These are phyloP conservation scores for Petrolisthes cinctipes DNA, from an alignment of 2,888 invertebrate genomes.

Conservation along the genomic window DNA sequence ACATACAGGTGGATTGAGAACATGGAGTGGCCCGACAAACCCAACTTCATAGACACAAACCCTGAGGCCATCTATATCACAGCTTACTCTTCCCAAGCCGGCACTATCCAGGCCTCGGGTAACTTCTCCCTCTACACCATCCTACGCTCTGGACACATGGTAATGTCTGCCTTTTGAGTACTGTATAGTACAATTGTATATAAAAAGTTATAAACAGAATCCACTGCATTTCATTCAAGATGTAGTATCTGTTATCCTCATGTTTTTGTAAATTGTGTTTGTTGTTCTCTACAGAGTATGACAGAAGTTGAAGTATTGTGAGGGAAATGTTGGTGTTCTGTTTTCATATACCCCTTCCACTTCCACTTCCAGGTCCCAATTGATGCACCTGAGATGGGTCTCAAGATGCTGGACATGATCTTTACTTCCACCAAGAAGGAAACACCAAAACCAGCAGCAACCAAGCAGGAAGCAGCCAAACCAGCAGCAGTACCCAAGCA, in stretches of 20 bases:
- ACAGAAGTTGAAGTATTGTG: neutral
- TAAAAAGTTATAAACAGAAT: no score
- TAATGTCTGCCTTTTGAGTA: conserved; percentile 18
- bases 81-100: conserved; percentile 47
- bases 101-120: conserved; percentile 38
- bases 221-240: no score
- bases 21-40: conserved; percentile 60
- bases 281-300: neutral
- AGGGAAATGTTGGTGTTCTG: neutral
- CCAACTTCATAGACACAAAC: conserved; percentile 27
- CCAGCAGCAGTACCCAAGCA: neutral
- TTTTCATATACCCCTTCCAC: neutral
- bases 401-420: conserved; percentile 61
- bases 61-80: conserved; percentile 38
- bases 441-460: neutral
- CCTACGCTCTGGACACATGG: conserved; percentile 64
- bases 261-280: neutral
- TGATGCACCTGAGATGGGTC: conserved; percentile 58
- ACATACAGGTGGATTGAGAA: conserved; percentile 64
- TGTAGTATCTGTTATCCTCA: neutral
- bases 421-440: conserved; percentile 21
- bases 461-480: neutral
- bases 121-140: conserved; percentile 59
- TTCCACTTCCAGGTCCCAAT: conserved; percentile 52
- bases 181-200: no score